A percentile compares a stretch with the other conserved stretches of the same genome.
Conservation (phyloP, 2,113 vertebrate species). For the Mus musculus region DNA sequence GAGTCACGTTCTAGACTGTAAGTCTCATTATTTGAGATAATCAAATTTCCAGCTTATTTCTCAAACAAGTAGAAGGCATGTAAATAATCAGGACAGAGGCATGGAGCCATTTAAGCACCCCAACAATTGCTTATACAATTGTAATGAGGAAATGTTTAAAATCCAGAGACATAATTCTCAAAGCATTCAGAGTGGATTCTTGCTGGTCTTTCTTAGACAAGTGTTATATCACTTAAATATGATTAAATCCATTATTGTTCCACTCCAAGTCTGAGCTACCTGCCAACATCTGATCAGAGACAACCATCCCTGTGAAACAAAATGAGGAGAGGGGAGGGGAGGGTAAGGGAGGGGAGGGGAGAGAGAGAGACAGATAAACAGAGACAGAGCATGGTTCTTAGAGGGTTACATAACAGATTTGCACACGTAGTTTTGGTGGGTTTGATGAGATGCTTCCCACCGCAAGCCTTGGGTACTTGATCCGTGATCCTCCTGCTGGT, state of each 20-base stretch:
- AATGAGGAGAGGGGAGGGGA: background rate
- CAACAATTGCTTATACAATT: conserved; percentile 31
- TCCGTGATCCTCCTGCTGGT: background rate
- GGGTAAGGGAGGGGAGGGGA: too few relatives aligned
- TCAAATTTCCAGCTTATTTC: background rate
- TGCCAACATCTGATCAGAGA: background rate
- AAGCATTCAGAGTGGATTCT: background rate
- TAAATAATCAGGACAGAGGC: conserved; percentile 47
- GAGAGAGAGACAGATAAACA: too few relatives aligned
- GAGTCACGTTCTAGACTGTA: conserved; percentile 43
- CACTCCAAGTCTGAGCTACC: background rate
- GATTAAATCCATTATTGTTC: background rate
- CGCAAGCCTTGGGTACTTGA: background rate
- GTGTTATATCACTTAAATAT: background rate
- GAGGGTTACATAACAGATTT: background rate
- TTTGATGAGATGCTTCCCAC: background rate
- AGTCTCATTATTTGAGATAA: conserved; percentile 75
- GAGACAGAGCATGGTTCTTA: background rate
- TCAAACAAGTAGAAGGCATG: conserved; percentile 64
- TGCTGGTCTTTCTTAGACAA: background rate
- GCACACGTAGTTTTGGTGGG: background rate
- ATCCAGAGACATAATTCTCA: conserved; percentile 34
- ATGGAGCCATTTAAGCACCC: conserved; percentile 37
- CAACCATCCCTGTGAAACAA: background rate
- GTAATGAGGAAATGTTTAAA: background rate